These are phyloP conservation scores for Taurulus bubalis DNA, from an alignment of 2,113 vertebrate species.

Conservation along the genomic window DNA sequence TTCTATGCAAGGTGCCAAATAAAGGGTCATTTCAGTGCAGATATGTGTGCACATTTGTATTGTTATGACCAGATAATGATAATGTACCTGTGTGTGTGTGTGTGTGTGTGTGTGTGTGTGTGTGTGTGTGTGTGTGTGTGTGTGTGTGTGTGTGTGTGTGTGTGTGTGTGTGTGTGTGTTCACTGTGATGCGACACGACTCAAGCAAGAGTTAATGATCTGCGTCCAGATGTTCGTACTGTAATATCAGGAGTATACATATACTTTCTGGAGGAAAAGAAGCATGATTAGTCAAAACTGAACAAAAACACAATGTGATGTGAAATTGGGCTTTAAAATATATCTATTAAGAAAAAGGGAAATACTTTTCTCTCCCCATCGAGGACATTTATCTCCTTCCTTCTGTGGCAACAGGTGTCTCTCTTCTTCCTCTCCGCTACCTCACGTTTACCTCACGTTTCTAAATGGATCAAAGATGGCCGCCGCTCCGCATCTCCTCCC, in stretches of 20 bases:
- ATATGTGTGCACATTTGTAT: not conserved
- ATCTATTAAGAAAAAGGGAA: not conserved
- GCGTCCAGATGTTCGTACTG: not conserved
- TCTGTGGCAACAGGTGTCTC: not conserved
- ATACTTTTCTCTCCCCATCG: not conserved
- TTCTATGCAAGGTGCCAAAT: not conserved
- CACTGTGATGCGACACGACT: too few species aligned
- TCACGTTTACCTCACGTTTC: not conserved
- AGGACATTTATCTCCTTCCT: constrained; percentile 2
- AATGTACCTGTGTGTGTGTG: too few species aligned
- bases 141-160: too few species aligned
- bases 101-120: too few species aligned
- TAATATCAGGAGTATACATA: not conserved
- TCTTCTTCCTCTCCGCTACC: not conserved
- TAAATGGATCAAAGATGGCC: constrained; percentile 21
- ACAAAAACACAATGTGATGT: not conserved
- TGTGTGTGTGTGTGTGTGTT: too few species aligned
- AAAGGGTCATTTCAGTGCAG: not conserved
- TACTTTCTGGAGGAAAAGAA: not conserved
- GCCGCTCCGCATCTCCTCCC: not conserved
- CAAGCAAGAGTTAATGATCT: not conserved
- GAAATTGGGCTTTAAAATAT: not conserved
- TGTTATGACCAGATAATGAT: not conserved
- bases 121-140: too few species aligned
- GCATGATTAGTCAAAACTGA: too few species aligned